A percentile compares a stretch with the other conserved stretches of the same genome.
phyloP scores from a whole-genome alignment of 2,113 vertebrate species.

The Pyrgilauda ruficollis region DNA sequence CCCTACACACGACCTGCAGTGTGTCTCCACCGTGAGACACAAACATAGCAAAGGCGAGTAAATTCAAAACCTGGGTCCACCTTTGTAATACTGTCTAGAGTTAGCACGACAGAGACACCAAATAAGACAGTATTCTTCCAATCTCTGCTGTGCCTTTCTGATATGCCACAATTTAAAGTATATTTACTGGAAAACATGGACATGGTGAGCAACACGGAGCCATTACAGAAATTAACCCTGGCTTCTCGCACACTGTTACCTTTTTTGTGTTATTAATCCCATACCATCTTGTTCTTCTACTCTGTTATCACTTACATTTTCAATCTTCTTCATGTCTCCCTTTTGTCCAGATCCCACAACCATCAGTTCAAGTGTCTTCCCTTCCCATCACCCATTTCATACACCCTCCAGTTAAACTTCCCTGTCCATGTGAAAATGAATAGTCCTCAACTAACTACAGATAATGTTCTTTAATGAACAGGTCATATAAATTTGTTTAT shows the following conservation, averaged over 20 bases:
- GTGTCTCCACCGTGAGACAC: not conserved
- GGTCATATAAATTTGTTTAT: not conserved
- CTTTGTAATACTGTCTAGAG: not conserved
- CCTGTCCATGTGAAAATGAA: not conserved
- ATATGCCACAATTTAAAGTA: not conserved
- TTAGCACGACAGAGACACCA: not conserved
- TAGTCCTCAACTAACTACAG: not conserved
- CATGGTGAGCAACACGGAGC: not conserved
- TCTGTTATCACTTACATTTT: not conserved
- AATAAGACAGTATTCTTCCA: not conserved
- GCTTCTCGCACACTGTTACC: not conserved
- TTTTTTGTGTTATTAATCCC: not conserved
- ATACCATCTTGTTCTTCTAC: not conserved
- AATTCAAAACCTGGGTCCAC: not conserved
- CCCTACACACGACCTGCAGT: not conserved
- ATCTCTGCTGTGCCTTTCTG: not conserved
- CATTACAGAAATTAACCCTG: not conserved
- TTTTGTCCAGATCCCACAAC: not conserved
- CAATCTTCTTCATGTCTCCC: constrained; percentile 27
- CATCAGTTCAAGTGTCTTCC: not conserved
- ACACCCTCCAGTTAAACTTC: not conserved
- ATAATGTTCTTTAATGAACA: not conserved
- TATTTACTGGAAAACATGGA: not conserved
- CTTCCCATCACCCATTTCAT: not conserved
- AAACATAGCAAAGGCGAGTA: not conserved